These are phyloP conservation scores for Sebastes schlegelii DNA, from an alignment of 2,113 vertebrate species.

Conservation along the genomic window DNA sequence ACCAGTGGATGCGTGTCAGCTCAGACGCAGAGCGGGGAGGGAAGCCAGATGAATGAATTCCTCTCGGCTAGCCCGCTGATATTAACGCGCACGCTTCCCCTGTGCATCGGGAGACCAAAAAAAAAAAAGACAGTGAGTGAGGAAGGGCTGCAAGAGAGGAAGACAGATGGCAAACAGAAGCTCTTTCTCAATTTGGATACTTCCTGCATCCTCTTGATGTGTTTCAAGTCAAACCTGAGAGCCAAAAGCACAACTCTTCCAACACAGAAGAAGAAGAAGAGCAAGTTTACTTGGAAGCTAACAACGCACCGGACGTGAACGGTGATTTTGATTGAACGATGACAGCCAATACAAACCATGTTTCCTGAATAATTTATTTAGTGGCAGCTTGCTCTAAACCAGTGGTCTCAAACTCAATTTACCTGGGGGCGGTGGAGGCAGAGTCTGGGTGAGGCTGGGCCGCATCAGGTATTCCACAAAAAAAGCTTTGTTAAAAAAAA, in stretches of 20 bases:
- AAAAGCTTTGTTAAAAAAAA: rapidly evolving
- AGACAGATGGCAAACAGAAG: neutral
- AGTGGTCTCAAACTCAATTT: too few species aligned
- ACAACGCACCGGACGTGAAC: neutral
- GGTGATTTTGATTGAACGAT: neutral
- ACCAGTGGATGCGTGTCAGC: conserved; percentile 58
- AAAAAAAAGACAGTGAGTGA: neutral
- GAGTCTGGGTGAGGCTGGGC: too few species aligned
- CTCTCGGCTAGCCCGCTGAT: conserved; percentile 24
- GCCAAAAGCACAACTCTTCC: neutral
- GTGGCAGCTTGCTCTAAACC: too few species aligned
- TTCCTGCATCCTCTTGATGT: neutral
- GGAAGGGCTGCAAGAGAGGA: neutral
- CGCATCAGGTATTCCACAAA: too few species aligned
- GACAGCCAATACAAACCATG: neutral
- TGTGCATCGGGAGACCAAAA: conserved; percentile 14
- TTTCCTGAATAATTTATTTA: neutral
- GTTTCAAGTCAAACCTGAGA: neutral
- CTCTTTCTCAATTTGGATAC: neutral
- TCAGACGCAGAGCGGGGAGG: conserved; percentile 33
- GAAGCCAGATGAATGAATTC: conserved; percentile 58
- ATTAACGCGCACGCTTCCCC: conserved; percentile 12
- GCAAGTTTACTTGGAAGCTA: neutral
- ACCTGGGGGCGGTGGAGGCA: too few species aligned
- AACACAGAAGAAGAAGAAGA: neutral